Conservation (phyloP, 2,113 vertebrate species). For the Struthidea cinerea region DNA sequence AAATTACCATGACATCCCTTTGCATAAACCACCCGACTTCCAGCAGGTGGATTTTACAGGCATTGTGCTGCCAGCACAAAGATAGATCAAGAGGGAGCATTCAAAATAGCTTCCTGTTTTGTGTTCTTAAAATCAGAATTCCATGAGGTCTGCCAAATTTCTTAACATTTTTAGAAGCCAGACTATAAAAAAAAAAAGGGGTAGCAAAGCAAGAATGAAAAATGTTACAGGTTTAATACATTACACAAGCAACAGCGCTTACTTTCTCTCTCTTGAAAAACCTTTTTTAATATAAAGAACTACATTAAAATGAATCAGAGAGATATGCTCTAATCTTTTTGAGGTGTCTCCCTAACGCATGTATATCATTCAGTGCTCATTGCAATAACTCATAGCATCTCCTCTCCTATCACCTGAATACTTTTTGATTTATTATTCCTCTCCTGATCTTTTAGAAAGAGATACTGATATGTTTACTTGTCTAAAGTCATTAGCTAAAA, state of each 20-base stretch:
- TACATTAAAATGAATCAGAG: background rate
- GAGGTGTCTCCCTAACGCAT: background rate
- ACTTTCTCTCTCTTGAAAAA: background rate
- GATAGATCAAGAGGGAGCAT: slow-evolving; percentile 67
- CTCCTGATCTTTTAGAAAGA: background rate
- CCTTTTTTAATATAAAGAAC: background rate
- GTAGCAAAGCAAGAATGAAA: background rate
- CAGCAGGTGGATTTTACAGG: slow-evolving; percentile 85
- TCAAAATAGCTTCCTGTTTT: slow-evolving; percentile 73
- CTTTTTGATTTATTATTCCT: background rate
- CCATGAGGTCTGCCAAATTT: slow-evolving; percentile 43
- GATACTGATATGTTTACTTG: background rate
- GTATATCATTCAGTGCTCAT: background rate
- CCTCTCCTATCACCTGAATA: background rate
- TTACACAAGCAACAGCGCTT: background rate
- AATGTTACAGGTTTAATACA: background rate
- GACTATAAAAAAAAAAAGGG: background rate
- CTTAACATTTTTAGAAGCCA: slow-evolving; percentile 48
- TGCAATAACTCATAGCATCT: background rate
- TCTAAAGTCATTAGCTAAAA: slow-evolving; percentile 18
- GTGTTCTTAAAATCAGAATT: slow-evolving; percentile 56
- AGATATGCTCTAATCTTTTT: background rate
- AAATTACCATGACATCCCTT: slow-evolving; percentile 81
- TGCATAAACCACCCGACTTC: slow-evolving; percentile 83
- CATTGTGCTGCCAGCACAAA: slow-evolving; percentile 75